phyloP scores from a whole-genome alignment of 1,140 invertebrate species.

The Belonocnema kinseyi region DNA sequence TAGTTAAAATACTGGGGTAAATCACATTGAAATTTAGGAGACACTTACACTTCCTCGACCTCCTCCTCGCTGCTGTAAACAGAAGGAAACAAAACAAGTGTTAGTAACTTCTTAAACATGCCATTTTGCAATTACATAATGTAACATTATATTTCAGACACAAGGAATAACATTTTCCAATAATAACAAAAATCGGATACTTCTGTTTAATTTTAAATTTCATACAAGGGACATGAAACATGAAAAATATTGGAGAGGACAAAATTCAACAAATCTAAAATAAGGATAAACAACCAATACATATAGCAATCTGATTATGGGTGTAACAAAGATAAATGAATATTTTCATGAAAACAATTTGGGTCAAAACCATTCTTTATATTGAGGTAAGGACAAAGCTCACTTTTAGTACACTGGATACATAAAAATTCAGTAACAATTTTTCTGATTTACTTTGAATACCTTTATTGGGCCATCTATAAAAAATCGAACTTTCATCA shows the following conservation, averaged over 20 bases:
- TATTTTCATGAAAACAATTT: neutral
- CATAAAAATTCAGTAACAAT: neutral
- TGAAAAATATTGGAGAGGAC: too few relatives aligned
- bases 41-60: conserved; percentile 73
- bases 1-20: neutral
- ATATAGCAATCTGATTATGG: too few relatives aligned
- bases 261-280: too few relatives aligned
- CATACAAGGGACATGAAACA: too few relatives aligned
- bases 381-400: neutral
- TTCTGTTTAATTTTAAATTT: too few relatives aligned
- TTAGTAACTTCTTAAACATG: conserved; percentile 54
- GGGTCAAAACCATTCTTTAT: neutral
- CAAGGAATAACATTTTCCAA: too few relatives aligned
- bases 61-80: conserved; percentile 72
- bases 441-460: too few relatives aligned
- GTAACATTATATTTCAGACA: neutral
- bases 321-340: too few relatives aligned
- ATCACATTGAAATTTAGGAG: neutral
- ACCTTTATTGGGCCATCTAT: too few relatives aligned
- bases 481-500: neutral
- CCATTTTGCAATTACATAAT: conserved; percentile 4
- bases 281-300: too few relatives aligned
- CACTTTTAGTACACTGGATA: neutral
- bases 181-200: too few relatives aligned
- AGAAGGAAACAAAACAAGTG: conserved; percentile 57